These are phyloP conservation scores for Agapornis roseicollis DNA, from an alignment of 2,113 vertebrate species.

Conservation along the genomic window DNA sequence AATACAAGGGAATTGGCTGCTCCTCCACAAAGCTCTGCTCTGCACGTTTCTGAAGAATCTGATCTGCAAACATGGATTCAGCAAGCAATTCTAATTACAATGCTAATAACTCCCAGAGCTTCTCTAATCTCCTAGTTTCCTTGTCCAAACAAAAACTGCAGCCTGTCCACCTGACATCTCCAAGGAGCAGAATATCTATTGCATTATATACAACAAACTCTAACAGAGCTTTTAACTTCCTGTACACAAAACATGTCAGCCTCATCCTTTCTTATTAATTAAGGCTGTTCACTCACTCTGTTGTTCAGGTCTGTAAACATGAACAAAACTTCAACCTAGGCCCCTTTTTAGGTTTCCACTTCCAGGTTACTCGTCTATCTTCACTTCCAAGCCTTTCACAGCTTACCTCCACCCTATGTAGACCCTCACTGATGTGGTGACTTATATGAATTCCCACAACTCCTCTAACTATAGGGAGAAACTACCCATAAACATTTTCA, in stretches of 20 bases:
- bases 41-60: background rate
- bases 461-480: background rate
- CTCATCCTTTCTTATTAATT: background rate
- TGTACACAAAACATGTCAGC: background rate
- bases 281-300: background rate
- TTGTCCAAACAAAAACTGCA: background rate
- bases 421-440: background rate
- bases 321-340: background rate
- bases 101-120: background rate
- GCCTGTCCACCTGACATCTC: background rate
- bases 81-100: background rate
- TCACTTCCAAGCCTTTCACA: background rate
- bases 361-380: background rate
- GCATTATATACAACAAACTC: background rate
- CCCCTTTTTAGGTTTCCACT: background rate
- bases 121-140: background rate
- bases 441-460: background rate
- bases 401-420: background rate
- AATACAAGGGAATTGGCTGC: background rate
- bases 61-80: background rate
- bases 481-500: background rate
- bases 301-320: background rate
- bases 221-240: background rate
- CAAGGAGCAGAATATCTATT: background rate
- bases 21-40: background rate